Percentiles rank a stretch among this genome's conserved stretches.
Conservation (phyloP, 2,797 vertebrate species). For the Poeciliopsis infans region DNA sequence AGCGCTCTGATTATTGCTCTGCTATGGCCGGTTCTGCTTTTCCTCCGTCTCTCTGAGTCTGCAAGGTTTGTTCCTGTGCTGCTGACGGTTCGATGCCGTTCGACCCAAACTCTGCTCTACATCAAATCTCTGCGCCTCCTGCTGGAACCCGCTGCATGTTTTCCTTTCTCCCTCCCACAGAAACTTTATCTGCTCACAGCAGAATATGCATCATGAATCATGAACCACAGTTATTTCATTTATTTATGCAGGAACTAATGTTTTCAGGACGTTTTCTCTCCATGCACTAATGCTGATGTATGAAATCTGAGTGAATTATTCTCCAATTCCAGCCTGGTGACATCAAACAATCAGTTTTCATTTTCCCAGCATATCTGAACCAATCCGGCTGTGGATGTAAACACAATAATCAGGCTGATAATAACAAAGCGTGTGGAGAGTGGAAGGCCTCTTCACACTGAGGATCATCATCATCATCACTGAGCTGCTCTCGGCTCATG, state of each 20-base stretch:
- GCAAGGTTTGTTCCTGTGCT: constrained; percentile 63
- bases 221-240: background rate
- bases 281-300: background rate
- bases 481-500: constrained; percentile 11
- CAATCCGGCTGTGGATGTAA: constrained; percentile 46
- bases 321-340: constrained; percentile 45
- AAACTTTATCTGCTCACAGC: constrained; percentile 9
- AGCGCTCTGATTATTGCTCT: background rate
- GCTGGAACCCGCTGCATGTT: constrained; percentile 48
- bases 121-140: constrained; percentile 66
- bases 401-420: constrained; percentile 36
- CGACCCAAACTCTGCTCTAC: constrained; percentile 66
- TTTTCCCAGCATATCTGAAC: constrained; percentile 45
- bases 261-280: background rate
- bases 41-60: constrained; percentile 19
- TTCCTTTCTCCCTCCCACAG: constrained; percentile 40
- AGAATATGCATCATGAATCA: background rate
- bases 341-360: constrained; percentile 34
- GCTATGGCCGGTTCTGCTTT: too few relatives aligned
- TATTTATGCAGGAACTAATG: background rate
- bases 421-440: constrained; percentile 18
- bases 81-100: constrained; percentile 58
- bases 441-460: constrained; percentile 13
- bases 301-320: constrained; percentile 35
- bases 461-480: constrained; percentile 27